Evolutionary conservation across 2,888 invertebrate genomes (phyloP).

Genomic region (Aleiodes alternator): DNA sequence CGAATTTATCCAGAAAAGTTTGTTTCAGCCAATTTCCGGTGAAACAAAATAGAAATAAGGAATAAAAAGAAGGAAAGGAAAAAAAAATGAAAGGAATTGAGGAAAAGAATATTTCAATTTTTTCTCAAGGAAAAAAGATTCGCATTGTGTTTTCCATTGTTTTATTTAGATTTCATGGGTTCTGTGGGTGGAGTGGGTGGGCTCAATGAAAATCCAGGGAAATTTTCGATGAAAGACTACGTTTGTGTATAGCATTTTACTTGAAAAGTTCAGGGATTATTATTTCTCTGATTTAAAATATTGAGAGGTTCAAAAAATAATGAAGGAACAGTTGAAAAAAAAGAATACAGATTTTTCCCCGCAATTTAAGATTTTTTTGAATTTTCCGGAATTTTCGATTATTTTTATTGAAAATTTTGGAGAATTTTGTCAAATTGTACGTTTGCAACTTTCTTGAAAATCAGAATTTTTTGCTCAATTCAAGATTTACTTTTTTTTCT

Average conservation of each 20-base stretch:
- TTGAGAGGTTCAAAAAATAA: too few relatives aligned
- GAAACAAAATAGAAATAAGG: background rate
- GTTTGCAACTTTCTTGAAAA: too few relatives aligned
- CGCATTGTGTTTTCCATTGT: background rate
- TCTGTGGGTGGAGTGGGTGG: background rate
- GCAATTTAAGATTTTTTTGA: too few relatives aligned
- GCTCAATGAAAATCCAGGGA: background rate
- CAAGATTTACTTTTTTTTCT: too few relatives aligned
- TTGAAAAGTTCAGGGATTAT: background rate
- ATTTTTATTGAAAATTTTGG: too few relatives aligned
- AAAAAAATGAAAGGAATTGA: background rate
- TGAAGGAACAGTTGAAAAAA: too few relatives aligned
- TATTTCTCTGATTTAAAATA: too few relatives aligned
- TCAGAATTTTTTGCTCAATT: too few relatives aligned
- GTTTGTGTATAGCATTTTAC: background rate
- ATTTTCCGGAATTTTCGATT: too few relatives aligned
- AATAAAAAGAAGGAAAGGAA: background rate
- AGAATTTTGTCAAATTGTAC: too few relatives aligned
- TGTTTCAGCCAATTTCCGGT: constrained; percentile 30
- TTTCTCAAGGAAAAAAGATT: constrained; percentile 1
- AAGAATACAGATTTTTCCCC: too few relatives aligned
- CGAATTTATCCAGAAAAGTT: constrained; percentile 40
- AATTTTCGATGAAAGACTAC: constrained; percentile 9
- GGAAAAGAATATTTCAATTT: constrained; percentile 3
- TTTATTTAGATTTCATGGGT: constrained; percentile 13